Evolutionary conservation across 2,113 vertebrate species (phyloP).

Genomic region (Phyllostomus discolor): DNA sequence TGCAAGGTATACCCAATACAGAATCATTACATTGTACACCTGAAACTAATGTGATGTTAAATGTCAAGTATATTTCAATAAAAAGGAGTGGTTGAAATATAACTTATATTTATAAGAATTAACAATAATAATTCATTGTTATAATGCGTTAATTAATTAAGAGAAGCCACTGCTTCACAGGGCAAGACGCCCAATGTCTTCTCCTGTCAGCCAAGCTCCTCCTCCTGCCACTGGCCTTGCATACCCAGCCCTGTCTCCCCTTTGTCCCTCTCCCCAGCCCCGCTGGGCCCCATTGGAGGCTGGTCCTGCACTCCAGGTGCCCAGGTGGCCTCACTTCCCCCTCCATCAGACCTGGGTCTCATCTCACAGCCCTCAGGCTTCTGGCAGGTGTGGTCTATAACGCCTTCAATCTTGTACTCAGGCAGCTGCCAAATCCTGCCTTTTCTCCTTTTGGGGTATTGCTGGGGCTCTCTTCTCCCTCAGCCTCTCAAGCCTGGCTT

Average conservation of each 20-base stretch:
- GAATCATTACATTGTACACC: background rate
- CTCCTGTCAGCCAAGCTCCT: background rate
- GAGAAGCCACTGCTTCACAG: background rate
- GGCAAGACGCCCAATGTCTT: background rate
- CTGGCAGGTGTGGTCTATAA: too few species aligned
- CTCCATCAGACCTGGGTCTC: background rate
- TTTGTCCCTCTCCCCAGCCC: background rate
- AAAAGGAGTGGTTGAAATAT: background rate
- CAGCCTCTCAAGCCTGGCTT: background rate
- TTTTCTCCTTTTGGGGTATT: background rate
- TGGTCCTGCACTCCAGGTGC: fast-evolving
- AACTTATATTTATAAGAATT: background rate
- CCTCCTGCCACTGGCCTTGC: background rate
- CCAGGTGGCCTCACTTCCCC: too few species aligned
- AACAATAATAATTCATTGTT: background rate
- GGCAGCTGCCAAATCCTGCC: background rate
- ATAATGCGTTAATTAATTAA: background rate
- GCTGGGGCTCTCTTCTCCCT: too few species aligned
- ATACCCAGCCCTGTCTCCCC: background rate
- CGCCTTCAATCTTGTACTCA: background rate
- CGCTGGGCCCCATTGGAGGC: background rate
- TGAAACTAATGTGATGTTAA: background rate
- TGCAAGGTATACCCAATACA: background rate
- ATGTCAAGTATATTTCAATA: background rate
- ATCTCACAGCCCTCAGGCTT: background rate